Evolutionary conservation across 2,113 vertebrate genomes (phyloP).

Genomic region (Forbesichthys papilliferus): DNA sequence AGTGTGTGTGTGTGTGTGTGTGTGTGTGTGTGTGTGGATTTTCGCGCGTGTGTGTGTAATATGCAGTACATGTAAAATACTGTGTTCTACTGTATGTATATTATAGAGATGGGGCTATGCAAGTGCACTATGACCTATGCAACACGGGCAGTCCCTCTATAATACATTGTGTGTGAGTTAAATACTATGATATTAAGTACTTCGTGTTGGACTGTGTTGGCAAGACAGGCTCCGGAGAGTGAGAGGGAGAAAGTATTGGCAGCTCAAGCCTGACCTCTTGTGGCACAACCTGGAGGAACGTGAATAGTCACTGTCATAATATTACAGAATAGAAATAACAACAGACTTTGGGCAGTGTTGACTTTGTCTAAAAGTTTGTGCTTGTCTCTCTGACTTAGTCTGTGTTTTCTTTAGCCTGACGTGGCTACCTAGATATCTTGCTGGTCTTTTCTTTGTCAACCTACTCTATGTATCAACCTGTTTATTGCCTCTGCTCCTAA

Average conservation of each 20-base stretch:
- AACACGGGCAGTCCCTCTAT: constrained; percentile 31
- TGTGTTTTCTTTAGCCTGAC: too few species aligned
- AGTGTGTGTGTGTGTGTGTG: not conserved
- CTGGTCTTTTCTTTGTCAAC: too few species aligned
- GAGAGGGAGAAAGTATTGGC: not conserved
- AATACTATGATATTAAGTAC: constrained; percentile 49
- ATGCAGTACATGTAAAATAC: constrained; percentile 34
- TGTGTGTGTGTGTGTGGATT: constrained; percentile 16
- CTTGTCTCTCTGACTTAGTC: too few species aligned
- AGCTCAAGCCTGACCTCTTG: constrained; percentile 54
- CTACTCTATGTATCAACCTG: too few species aligned
- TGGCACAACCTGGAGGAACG: not conserved
- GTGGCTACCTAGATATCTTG: too few species aligned
- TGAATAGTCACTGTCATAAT: too few species aligned
- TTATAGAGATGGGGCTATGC: constrained; percentile 37
- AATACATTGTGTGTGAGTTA: constrained; percentile 53
- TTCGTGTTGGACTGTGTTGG: constrained; percentile 5
- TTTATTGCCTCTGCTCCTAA: too few species aligned
- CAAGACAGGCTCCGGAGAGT: not conserved
- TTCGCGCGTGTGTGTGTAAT: constrained; percentile 20
- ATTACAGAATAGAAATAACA: too few species aligned
- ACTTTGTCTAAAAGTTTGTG: too few species aligned
- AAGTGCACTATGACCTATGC: constrained; percentile 40
- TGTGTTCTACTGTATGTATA: constrained; percentile 30
- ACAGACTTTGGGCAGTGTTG: too few species aligned